Percentiles rank a stretch among this genome's conserved stretches.
Evolutionary conservation across 2,113 vertebrate genomes (phyloP).

Genomic region (Sinocyclocheilus anophthalmus): DNA sequence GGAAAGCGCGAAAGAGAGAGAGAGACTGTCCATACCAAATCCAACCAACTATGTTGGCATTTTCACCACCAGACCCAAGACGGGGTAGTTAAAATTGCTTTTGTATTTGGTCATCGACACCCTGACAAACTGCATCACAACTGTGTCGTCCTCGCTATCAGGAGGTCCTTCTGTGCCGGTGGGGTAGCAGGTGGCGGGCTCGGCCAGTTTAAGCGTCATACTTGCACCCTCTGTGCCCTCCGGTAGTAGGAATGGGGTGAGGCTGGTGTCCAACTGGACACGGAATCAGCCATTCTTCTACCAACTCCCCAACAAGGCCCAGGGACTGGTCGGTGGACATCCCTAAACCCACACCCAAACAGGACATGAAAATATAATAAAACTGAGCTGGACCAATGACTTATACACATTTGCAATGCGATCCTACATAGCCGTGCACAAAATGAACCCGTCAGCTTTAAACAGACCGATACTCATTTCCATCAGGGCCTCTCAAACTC

Average conservation of each 20-base stretch:
- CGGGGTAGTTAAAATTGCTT: background rate
- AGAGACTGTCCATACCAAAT: background rate
- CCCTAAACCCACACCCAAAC: too few species aligned
- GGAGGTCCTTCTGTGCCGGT: slow-evolving; percentile 88
- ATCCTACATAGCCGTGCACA: background rate
- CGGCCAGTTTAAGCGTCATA: slow-evolving; percentile 94
- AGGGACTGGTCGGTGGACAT: too few species aligned
- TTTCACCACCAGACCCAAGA: too few species aligned
- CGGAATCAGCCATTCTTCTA: slow-evolving; percentile 99
- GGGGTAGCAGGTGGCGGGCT: slow-evolving; percentile 84
- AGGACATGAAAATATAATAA: too few species aligned
- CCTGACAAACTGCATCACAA: slow-evolving; percentile 43
- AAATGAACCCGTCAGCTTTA: background rate
- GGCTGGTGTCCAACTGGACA: slow-evolving; percentile 98
- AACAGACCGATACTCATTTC: slow-evolving; percentile 95
- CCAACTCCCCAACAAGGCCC: too few species aligned
- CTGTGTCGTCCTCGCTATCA: slow-evolving; percentile 94
- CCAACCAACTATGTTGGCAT: too few species aligned
- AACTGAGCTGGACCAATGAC: too few species aligned
- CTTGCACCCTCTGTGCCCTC: slow-evolving; percentile 98
- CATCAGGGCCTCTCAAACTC: slow-evolving; percentile 98
- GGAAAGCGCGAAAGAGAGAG: slow-evolving; percentile 26
- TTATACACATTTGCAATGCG: slow-evolving; percentile 57
- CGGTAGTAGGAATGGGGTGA: slow-evolving; percentile 98
- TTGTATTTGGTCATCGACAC: too few species aligned